phyloP scores from a whole-genome alignment of 2,113 vertebrate genomes.

The Macquaria ambigua region DNA sequence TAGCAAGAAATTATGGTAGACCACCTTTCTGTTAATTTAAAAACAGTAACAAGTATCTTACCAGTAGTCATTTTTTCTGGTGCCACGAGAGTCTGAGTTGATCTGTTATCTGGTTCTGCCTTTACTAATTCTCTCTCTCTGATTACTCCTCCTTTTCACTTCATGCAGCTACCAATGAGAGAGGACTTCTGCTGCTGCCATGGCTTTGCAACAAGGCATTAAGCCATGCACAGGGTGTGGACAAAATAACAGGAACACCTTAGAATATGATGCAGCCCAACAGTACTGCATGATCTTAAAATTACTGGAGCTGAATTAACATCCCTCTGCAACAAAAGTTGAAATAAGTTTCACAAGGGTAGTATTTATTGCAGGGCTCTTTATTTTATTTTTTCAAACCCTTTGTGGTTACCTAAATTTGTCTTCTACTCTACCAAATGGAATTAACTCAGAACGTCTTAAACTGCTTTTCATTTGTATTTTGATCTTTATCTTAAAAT shows the following conservation, averaged over 20 bases:
- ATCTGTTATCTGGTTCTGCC: background rate
- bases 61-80: slow-evolving; percentile 40
- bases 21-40: background rate
- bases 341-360: background rate
- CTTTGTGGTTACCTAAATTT: background rate
- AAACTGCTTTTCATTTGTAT: background rate
- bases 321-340: background rate
- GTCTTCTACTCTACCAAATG: background rate
- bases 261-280: background rate
- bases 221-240: background rate
- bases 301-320: background rate
- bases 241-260: background rate
- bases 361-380: background rate
- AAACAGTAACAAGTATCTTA: slow-evolving; percentile 52
- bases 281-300: background rate
- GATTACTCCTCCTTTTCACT: slow-evolving; percentile 36
- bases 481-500: background rate
- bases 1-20: background rate
- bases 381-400: background rate
- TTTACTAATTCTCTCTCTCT: background rate
- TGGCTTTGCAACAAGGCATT: background rate
- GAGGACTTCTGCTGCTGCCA: background rate
- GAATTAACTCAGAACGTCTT: background rate
- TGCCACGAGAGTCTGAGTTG: background rate
- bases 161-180: slow-evolving; percentile 24